phyloP scores from a whole-genome alignment of 2,113 vertebrate genomes.

The Hyaena hyaena region DNA sequence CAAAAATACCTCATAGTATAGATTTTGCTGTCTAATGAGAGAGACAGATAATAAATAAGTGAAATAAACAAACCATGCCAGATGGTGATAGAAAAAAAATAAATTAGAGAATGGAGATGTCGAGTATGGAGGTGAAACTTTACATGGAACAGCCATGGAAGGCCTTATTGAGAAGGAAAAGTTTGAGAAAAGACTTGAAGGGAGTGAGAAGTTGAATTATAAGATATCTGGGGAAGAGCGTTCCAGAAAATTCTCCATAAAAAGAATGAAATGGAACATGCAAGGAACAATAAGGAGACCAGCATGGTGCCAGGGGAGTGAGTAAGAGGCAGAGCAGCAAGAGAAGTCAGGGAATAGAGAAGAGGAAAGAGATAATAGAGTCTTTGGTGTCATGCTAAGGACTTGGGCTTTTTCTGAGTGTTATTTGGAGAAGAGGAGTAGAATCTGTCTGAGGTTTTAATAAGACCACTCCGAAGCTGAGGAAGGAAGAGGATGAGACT shows the following conservation, averaged over 20 bases:
- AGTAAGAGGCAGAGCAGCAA: background rate
- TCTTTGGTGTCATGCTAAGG: background rate
- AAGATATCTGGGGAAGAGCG: background rate
- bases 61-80: background rate
- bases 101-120: background rate
- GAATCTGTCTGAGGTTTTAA: background rate
- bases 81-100: background rate
- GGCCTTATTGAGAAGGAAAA: background rate
- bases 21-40: background rate
- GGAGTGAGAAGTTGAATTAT: background rate
- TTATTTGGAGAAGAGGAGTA: background rate
- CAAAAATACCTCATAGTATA: background rate
- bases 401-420: background rate
- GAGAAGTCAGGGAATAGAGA: background rate
- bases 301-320: background rate
- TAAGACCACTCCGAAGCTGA: background rate
- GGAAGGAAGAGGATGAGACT: background rate
- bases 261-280: background rate
- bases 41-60: background rate
- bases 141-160: background rate
- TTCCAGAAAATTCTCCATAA: background rate
- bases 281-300: background rate
- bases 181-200: background rate
- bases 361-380: background rate
- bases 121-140: background rate